Conservation (phyloP, 1,140 invertebrate species). For the Ceratosolen solmsi region DNA sequence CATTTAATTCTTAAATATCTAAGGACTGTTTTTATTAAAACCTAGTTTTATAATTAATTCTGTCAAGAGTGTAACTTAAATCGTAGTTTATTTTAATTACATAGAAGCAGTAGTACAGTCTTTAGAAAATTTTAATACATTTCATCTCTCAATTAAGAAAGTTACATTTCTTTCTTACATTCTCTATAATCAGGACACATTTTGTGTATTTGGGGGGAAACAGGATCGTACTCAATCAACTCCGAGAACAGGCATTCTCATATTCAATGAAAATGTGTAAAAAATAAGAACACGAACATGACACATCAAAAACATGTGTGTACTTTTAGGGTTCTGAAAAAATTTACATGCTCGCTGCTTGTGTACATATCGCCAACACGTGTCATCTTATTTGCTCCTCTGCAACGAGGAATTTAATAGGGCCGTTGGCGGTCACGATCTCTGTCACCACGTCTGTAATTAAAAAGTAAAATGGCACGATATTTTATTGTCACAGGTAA, state of each 20-base stretch:
- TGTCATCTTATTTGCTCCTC: neutral
- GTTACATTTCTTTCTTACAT: neutral
- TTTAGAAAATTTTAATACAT: slow-evolving; percentile 39
- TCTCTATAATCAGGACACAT: slow-evolving; percentile 8
- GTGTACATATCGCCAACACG: neutral
- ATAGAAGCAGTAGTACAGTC: slow-evolving; percentile 30
- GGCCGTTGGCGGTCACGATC: slow-evolving; percentile 72
- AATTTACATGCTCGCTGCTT: slow-evolving; percentile 47
- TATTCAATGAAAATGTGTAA: slow-evolving; percentile 41
- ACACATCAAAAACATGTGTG: slow-evolving; percentile 34
- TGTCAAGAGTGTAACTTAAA: slow-evolving; percentile 45
- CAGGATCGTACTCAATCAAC: slow-evolving; percentile 4
- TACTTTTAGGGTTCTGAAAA: slow-evolving; percentile 42
- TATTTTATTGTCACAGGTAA: no score
- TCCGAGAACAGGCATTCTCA: slow-evolving; percentile 24
- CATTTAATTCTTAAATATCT: slow-evolving; percentile 50
- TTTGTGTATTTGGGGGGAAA: neutral
- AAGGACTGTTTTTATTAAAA: slow-evolving; percentile 51
- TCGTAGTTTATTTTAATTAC: slow-evolving; percentile 42
- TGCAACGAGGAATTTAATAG: slow-evolving; percentile 61
- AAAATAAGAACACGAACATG: slow-evolving; percentile 48
- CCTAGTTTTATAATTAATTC: slow-evolving; percentile 44
- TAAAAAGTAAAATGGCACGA: slow-evolving; percentile 56
- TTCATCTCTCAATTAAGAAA: slow-evolving; percentile 22
- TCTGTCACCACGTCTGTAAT: slow-evolving; percentile 74